These are phyloP conservation scores for Poecilia latipinna DNA, from an alignment of 2,113 vertebrate genomes.

Conservation along the genomic window DNA sequence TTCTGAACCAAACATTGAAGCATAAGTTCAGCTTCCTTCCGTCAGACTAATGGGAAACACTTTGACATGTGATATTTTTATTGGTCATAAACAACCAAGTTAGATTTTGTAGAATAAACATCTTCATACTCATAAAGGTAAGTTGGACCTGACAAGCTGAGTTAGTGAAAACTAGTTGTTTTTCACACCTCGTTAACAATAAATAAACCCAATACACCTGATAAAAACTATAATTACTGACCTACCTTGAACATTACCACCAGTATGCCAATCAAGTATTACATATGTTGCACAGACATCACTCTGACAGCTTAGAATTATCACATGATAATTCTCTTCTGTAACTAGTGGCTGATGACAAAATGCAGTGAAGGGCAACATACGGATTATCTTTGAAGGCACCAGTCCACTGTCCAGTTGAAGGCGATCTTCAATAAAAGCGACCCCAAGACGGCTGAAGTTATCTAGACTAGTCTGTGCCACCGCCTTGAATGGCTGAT, in stretches of 20 bases:
- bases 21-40: not conserved
- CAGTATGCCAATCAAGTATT: too few relatives aligned
- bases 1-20: not conserved
- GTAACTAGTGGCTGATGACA: too few relatives aligned
- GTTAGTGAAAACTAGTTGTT: not conserved
- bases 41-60: not conserved
- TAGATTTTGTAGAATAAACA: not conserved
- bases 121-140: not conserved
- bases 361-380: constrained; percentile 60
- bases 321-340: too few relatives aligned
- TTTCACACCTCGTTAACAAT: not conserved
- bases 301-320: too few relatives aligned
- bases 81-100: not conserved
- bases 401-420: constrained; percentile 89
- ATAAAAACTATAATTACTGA: too few relatives aligned
- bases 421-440: constrained; percentile 93
- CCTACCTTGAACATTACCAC: too few relatives aligned
- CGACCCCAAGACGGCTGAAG: constrained; percentile 91
- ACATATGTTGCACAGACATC: too few relatives aligned
- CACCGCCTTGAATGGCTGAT: constrained; percentile 85
- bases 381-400: constrained; percentile 92
- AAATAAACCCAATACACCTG: not conserved
- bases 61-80: not conserved
- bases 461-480: constrained; percentile 89
- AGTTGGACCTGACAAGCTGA: not conserved